phyloP scores from a whole-genome alignment of 1,140 invertebrate species.

The Periplaneta americana region DNA sequence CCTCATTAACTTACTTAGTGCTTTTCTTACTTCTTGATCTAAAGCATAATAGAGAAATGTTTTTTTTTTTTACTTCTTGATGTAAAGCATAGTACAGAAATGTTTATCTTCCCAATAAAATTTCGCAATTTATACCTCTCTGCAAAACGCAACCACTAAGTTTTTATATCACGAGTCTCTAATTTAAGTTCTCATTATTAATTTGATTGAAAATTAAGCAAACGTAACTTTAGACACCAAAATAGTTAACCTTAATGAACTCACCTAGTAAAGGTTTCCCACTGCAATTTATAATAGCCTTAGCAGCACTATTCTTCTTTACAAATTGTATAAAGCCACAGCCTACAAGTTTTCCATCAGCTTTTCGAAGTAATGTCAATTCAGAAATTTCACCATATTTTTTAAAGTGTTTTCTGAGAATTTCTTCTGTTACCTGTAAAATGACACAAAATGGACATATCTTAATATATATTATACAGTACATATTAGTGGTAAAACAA shows the following conservation, averaged over 20 bases:
- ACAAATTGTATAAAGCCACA: conserved; percentile 81
- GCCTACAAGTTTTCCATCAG: conserved; percentile 74
- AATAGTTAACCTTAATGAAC: conserved; percentile 9
- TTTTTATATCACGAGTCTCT: no score
- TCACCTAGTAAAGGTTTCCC: conserved; percentile 65
- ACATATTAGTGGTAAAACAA: background rate
- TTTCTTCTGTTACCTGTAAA: conserved; percentile 52
- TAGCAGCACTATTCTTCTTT: conserved; percentile 66
- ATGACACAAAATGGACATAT: background rate
- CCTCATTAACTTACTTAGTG: no score
- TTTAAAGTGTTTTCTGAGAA: conserved; percentile 64
- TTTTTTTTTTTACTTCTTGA: no score
- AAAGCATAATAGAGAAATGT: no score
- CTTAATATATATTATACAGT: background rate
- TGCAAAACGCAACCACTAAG: no score
- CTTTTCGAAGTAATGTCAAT: conserved; percentile 68
- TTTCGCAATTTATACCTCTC: no score
- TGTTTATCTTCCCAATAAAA: no score
- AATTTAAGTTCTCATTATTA: no score
- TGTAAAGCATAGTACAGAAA: no score
- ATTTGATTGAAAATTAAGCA: no score
- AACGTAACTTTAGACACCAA: no score
- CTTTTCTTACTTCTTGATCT: no score
- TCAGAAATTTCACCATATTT: conserved; percentile 73
- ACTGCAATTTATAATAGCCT: conserved; percentile 68